Evolutionary conservation across 2,888 invertebrate genomes (phyloP).

Genomic region (Zaprionus lineosus): DNA sequence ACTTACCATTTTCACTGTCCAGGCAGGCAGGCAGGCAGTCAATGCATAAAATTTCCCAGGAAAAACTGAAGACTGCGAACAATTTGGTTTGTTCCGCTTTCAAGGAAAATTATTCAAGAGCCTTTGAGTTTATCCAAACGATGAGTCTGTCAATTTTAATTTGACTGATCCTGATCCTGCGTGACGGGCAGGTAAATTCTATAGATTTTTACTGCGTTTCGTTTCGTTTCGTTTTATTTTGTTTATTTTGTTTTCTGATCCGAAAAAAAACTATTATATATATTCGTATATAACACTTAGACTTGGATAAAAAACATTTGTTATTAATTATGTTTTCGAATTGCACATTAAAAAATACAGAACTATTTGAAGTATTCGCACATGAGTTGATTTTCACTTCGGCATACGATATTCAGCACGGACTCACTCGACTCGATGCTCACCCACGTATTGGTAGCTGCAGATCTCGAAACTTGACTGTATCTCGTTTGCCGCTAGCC

Average conservation of each 20-base stretch:
- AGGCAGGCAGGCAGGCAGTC: constrained; percentile 22
- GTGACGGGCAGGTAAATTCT: constrained; percentile 27
- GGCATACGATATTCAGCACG: constrained; percentile 8
- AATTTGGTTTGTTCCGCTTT: constrained; percentile 8
- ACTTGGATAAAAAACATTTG: constrained; percentile 32
- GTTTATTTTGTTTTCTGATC: too few relatives aligned
- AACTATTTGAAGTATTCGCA: constrained; percentile 24
- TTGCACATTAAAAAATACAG: constrained; percentile 34
- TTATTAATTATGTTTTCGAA: not conserved
- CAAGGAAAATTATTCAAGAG: not conserved
- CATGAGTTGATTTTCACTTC: constrained; percentile 35
- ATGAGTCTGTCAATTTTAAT: not conserved
- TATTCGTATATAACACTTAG: constrained; percentile 4
- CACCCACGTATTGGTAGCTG: constrained; percentile 25
- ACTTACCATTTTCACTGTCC: constrained; percentile 54
- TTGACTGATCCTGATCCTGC: constrained; percentile 44
- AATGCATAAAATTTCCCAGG: constrained; percentile 49
- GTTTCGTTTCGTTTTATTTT: not conserved
- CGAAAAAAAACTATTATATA: too few relatives aligned
- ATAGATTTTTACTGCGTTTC: too few relatives aligned
- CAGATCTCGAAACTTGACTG: constrained; percentile 10
- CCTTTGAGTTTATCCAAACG: constrained; percentile 15
- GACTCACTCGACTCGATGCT: constrained; percentile 15
- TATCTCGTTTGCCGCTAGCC: constrained; percentile 30
- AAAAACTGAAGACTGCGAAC: constrained; percentile 29